Conservation (phyloP, 2,888 invertebrate species). For the Tolmerus cingulatus region DNA sequence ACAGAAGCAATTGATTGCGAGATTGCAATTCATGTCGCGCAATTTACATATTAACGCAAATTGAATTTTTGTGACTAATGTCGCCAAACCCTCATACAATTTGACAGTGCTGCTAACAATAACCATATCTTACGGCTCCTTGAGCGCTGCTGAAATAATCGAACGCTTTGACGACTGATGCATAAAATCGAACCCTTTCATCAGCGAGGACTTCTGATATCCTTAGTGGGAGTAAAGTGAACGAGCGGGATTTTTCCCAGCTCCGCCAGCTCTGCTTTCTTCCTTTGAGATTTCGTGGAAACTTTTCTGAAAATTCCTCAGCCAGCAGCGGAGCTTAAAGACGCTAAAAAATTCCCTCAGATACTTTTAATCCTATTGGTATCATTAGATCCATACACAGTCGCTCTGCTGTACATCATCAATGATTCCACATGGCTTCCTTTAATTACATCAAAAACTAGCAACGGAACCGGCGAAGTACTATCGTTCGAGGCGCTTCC, state of each 20-base stretch:
- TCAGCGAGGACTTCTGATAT: neutral
- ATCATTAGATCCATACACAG: constrained; percentile 23
- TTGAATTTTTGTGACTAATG: neutral
- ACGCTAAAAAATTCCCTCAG: neutral
- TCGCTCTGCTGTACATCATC: constrained; percentile 29
- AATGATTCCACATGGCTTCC: constrained; percentile 40
- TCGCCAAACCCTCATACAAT: neutral
- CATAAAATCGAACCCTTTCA: constrained; percentile 14
- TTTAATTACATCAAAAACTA: constrained; percentile 43
- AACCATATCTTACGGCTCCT: neutral
- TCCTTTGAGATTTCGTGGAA: neutral
- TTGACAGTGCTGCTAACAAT: neutral
- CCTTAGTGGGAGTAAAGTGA: neutral
- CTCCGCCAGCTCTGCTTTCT: neutral
- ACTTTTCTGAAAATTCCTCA: neutral
- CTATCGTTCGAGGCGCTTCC: constrained; percentile 10
- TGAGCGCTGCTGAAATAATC: neutral
- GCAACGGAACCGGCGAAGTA: neutral
- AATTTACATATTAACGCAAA: neutral
- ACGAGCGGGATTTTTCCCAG: neutral
- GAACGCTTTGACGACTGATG: neutral
- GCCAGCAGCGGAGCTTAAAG: neutral
- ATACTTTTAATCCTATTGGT: constrained; percentile 30
- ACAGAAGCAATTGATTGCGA: neutral
- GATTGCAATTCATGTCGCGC: neutral